Conservation (phyloP, 2,797 vertebrate species). For the Dipus sagitta region DNA sequence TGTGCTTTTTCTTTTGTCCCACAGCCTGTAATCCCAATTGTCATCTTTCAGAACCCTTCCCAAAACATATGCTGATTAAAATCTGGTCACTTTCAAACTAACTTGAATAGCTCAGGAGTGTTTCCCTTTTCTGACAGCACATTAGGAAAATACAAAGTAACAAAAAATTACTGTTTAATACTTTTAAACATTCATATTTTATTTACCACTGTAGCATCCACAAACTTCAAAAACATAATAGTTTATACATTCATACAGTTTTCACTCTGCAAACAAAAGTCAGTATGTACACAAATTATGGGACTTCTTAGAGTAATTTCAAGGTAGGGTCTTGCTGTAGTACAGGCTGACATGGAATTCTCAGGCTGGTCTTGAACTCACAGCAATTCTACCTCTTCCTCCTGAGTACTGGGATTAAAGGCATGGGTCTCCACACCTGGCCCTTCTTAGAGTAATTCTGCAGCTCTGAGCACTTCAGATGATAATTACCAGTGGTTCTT, state of each 20-base stretch:
- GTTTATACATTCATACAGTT: background rate
- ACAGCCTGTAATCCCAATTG: background rate
- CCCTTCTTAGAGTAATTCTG: constrained; percentile 7
- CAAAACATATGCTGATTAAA: background rate
- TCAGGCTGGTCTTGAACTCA: no score
- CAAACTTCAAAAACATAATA: constrained; percentile 34
- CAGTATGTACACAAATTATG: background rate
- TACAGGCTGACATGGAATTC: no score
- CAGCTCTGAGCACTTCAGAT: background rate
- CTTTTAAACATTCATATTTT: constrained; percentile 64
- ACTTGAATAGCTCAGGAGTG: background rate
- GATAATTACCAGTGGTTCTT: background rate
- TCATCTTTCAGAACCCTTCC: background rate
- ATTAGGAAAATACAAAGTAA: constrained; percentile 34
- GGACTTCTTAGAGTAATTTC: background rate
- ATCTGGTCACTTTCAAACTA: background rate
- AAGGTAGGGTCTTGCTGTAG: no score
- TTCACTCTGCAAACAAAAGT: constrained; percentile 37
- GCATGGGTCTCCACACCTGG: no score
- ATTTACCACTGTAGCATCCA: constrained; percentile 37
- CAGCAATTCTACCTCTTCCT: no score
- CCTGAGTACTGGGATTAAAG: no score
- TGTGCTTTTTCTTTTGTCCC: background rate
- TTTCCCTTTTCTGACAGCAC: background rate
- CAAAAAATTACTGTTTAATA: constrained; percentile 21